Evolutionary conservation across 2,797 vertebrate species (phyloP).

Genomic region (Tangara arthus): DNA sequence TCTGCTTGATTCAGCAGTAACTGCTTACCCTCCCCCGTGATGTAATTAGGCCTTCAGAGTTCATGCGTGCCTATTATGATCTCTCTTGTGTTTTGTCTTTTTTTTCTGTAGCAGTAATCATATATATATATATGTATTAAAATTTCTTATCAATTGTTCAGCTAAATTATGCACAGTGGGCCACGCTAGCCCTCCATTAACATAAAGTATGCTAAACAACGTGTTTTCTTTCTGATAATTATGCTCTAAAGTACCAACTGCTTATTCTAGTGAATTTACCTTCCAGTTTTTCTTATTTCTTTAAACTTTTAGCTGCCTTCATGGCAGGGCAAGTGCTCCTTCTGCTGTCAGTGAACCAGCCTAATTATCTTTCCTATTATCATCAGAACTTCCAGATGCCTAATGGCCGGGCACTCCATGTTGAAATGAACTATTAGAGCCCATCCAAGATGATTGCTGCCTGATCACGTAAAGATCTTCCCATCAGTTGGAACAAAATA

Average conservation of each 20-base stretch:
- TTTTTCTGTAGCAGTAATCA: constrained; percentile 87
- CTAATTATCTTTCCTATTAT: constrained; percentile 56
- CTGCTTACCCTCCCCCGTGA: constrained; percentile 90
- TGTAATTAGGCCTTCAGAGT: constrained; percentile 98
- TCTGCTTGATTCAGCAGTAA: constrained; percentile 99
- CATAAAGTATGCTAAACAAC: constrained; percentile 86
- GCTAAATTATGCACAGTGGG: constrained; percentile 93
- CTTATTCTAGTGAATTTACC: constrained; percentile 81
- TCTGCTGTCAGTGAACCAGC: constrained; percentile 43
- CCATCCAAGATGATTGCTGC: constrained; percentile 8
- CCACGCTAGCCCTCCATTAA: constrained; percentile 84
- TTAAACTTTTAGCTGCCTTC: constrained; percentile 70
- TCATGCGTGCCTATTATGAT: constrained; percentile 92
- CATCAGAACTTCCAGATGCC: constrained; percentile 52
- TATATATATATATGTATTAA: constrained; percentile 84
- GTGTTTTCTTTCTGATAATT: constrained; percentile 82
- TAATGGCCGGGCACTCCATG: constrained; percentile 10
- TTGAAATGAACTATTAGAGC: constrained; percentile 41
- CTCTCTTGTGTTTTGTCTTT: constrained; percentile 85
- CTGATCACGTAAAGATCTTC: constrained; percentile 7
- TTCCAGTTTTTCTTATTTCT: constrained; percentile 64
- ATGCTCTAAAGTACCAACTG: constrained; percentile 82
- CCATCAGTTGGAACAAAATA: constrained; percentile 3
- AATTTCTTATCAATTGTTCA: constrained; percentile 84
- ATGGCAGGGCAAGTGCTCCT: constrained; percentile 60